Evolutionary conservation across 2,888 invertebrate species (phyloP).

Genomic region (Drosophila leonis): DNA sequence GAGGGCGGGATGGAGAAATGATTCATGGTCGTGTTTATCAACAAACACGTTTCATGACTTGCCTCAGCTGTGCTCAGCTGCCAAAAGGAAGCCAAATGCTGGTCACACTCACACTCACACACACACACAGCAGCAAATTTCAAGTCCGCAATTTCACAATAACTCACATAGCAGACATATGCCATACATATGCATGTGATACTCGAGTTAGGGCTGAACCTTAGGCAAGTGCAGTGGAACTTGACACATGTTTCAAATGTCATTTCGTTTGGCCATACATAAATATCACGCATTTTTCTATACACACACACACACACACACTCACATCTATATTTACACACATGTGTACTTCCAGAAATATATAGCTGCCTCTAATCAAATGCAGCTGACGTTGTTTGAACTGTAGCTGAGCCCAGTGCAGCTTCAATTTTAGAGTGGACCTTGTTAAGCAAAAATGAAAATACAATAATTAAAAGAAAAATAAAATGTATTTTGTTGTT

Average conservation of each 20-base stretch:
- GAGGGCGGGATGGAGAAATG: constrained; percentile 64
- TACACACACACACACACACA: constrained; percentile 9
- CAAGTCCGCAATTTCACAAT: constrained; percentile 41
- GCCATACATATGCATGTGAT: constrained; percentile 8
- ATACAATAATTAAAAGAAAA: not conserved
- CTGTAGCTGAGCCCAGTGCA: constrained; percentile 21
- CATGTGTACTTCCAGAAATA: constrained; percentile 18
- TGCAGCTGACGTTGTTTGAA: constrained; percentile 67
- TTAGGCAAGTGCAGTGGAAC: constrained; percentile 69
- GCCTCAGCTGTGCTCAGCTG: constrained; percentile 51
- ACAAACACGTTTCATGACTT: constrained; percentile 75
- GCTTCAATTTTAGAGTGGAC: constrained; percentile 48
- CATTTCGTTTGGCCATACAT: constrained; percentile 55
- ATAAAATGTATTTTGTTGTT: too few relatives aligned
- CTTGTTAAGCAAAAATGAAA: not conserved
- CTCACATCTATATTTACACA: constrained; percentile 1
- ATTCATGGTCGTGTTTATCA: constrained; percentile 80
- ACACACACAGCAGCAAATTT: constrained; percentile 49
- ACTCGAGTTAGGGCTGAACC: constrained; percentile 25
- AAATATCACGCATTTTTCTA: constrained; percentile 27
- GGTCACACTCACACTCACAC: constrained; percentile 20
- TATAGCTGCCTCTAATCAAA: constrained; percentile 67
- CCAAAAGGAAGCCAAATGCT: constrained; percentile 66
- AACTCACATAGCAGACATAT: constrained; percentile 2
- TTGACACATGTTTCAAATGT: constrained; percentile 79